A percentile compares a stretch with the other conserved stretches of the same genome.
phyloP scores from a whole-genome alignment of 2,797 vertebrate species.

The Notoglanidium macrostoma region DNA sequence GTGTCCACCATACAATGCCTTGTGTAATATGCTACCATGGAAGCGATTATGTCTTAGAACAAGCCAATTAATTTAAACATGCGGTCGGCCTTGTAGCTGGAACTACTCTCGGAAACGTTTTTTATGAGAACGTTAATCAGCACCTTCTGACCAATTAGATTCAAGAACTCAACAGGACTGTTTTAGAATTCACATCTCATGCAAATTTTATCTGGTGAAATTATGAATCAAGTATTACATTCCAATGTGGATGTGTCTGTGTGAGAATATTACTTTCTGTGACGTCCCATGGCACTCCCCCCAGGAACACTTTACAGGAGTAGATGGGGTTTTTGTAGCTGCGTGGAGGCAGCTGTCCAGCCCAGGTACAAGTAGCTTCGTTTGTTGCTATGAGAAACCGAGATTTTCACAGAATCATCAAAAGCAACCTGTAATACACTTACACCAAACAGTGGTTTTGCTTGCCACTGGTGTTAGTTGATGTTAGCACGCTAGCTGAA shows the following conservation, averaged over 20 bases:
- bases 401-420: background rate
- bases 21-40: background rate
- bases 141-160: background rate
- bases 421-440: background rate
- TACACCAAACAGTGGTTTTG: background rate
- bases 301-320: constrained; percentile 97
- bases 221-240: background rate
- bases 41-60: background rate
- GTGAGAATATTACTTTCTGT: constrained; percentile 83
- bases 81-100: background rate
- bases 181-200: background rate
- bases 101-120: background rate
- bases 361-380: constrained; percentile 96
- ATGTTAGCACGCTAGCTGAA: constrained; percentile 9
- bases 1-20: background rate
- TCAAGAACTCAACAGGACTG: background rate
- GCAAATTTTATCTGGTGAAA: background rate
- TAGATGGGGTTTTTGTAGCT: constrained; percentile 95
- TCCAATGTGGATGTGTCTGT: background rate
- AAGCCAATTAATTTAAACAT: background rate
- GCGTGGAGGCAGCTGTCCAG: constrained; percentile 90
- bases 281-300: constrained; percentile 98
- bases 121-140: background rate
- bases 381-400: constrained; percentile 82
- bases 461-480: background rate